These are phyloP conservation scores for Stegostoma tigrinum DNA, from an alignment of 2,113 vertebrate species.

Conservation along the genomic window DNA sequence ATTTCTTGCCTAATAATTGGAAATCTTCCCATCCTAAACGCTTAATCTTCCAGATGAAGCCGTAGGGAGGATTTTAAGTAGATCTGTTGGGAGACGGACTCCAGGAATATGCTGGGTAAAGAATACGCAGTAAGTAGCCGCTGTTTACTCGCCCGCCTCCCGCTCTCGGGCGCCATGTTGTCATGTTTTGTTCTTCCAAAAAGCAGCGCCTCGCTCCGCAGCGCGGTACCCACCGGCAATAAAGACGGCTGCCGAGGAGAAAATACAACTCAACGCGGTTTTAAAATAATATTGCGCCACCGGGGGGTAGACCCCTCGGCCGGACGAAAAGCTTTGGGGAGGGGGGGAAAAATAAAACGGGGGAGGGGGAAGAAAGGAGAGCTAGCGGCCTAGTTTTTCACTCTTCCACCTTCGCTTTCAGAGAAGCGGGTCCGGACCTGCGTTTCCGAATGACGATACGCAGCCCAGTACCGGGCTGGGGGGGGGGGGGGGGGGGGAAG, in stretches of 20 bases:
- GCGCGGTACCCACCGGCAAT: not conserved
- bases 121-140: not conserved
- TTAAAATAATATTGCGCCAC: not conserved
- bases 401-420: not conserved
- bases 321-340: too few species aligned
- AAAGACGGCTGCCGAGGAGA: not conserved
- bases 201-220: not conserved
- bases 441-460: not conserved
- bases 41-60: not conserved
- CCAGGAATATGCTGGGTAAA: not conserved
- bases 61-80: not conserved
- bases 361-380: not conserved
- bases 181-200: constrained; percentile 10
- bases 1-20: not conserved
- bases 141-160: not conserved
- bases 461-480: not conserved
- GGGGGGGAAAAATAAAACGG: not conserved
- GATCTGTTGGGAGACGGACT: not conserved
- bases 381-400: not conserved
- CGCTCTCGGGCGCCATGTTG: constrained; percentile 22
- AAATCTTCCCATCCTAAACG: not conserved
- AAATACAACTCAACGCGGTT: not conserved
- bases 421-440: too few species aligned
- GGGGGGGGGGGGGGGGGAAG: too few species aligned
- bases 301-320: too few species aligned